Evolutionary conservation across 2,113 vertebrate species (phyloP), one percentile per base, ranked within the genome.

Genomic region (Apteryx owenii): DNA sequence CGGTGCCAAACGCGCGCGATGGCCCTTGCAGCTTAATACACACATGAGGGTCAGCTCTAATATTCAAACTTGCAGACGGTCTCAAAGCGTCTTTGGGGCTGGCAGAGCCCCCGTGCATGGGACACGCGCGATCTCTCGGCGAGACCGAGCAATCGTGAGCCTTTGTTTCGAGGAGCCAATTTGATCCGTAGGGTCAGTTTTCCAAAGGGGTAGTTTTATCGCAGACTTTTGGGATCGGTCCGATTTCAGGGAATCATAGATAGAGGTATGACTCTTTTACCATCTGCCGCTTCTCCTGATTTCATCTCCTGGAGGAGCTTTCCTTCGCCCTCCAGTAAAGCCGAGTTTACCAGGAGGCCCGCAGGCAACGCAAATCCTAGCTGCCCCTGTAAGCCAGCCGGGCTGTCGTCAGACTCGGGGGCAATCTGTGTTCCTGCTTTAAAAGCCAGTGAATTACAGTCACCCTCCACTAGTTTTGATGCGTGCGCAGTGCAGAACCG

Each of bases 261-360:
- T 77, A 79, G 56, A 54, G 61, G 44, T 46, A 12, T 40, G 86
- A 89, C 77, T 80, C 56, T 50, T 96, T 94, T 81, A 73, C 76
- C 94, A 71, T 42, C 51, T 90, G 75, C 82, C 84, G 61, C 51
- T 81, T 77, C 6, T 75, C 3, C 19, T 82, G 68, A 94, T 89
- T 94, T 95, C 73, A 58, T 89, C 96, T 95, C 94, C 85, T 96
- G 79, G 66, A 87, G 82, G 64, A 84, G 44, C 69, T 80, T 83
- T 65, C 16, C 61, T 69, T 80, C 19, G 6, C 48, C 38, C 80
- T 93, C 51, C 85, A 36, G 73, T 91, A 83, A 94, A 90, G 73
- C 38, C 89, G 33, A 62, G 73, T 40, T 94, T 85, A 69, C 29
- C 12, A 0, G 50, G 61, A 81, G 51, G 38, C 61, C 69, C 3